Base-by-base conservation (phyloP, 2,113 vertebrate species). In the Chloebia gouldiae region DNA sequence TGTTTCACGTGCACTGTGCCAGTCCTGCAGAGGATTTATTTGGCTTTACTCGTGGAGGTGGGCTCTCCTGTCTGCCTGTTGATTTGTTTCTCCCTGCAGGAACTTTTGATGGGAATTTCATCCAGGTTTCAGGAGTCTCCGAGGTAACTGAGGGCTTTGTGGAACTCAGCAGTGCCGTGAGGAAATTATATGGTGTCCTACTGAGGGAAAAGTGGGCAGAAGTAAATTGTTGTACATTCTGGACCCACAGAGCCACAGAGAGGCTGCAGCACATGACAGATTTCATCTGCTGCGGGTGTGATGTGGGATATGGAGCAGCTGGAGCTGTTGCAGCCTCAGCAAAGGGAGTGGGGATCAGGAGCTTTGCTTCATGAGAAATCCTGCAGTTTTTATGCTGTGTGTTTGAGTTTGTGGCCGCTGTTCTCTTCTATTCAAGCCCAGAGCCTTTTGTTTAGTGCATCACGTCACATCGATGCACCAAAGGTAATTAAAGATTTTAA, bases 381-480 rank as follows among this genome's bases (percentile, higher is more conserved):
- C 51, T 54, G 13, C 28, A 73, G 40, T 3, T 75, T 88, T 72
- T 24, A 18, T 30, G 25, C 11, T 37, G 8, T 16, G 9, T 39
- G 3, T 54, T 78, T 66, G 47, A 28, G 13, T 88, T 86, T 84
- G 47, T 66, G 80, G 56, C 40, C 19, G 8, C 4, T 45, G 9
- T 31, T 59, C 15, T 42, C 8, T 64, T 59, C n/a, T 24, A 6
- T 30, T 78, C 47, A 40, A 78, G 24, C 33, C 54, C 64, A 40
- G 69, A 90, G 23, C 53, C 3, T 71, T 94, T 54, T 71, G 35
- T 64, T n/a, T 18, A 56, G 56, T 2, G 4, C 20, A 76, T 40
- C 53, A 13, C 1, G 3, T 53, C 73, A 25, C 53, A 51, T 4
- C 0, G 0, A 7, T 33, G 20, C 20, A 18, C 49, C 40, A 79